Evolutionary conservation across 37 sponge, comb jelly and placozoan genomes (phyloP).

Genomic region (Spongia lamella): DNA sequence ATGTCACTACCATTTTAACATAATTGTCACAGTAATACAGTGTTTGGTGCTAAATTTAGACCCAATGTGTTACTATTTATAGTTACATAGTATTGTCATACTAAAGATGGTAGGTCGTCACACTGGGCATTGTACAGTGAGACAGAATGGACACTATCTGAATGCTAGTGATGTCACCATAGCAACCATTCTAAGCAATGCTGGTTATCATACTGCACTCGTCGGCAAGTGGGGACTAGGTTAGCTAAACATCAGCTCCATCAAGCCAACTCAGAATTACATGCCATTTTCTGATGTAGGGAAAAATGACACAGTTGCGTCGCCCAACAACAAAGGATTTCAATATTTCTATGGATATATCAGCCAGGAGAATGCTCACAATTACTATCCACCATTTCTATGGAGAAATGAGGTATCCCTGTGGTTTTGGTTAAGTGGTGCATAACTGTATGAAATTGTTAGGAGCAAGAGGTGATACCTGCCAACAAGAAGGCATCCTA

Average conservation of each 20-base stretch:
- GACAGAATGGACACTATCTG: conserved; percentile 32
- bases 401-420: conserved; percentile 5
- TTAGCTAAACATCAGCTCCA: not conserved
- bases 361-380: conserved; percentile 40
- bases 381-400: conserved; percentile 42
- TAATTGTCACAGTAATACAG: too few species aligned
- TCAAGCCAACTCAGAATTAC: not conserved
- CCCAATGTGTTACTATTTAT: too few species aligned
- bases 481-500: conserved; percentile 31
- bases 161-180: conserved; percentile 38
- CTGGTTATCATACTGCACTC: conserved; percentile 41
- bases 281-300: not conserved
- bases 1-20: too few species aligned
- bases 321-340: conserved; percentile 38
- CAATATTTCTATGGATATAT: conserved; percentile 41
- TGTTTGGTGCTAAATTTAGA: too few species aligned
- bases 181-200: conserved; percentile 30
- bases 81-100: too few species aligned
- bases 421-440: too few species aligned
- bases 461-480: conserved; percentile 7
- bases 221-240: conserved; percentile 60
- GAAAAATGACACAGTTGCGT: not conserved
- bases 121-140: conserved; percentile 49
- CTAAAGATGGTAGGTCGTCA: conserved; percentile 42
- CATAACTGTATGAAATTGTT: too few species aligned